A percentile compares a stretch with the other conserved stretches of the same genome.
phyloP scores from a whole-genome alignment of 2,888 invertebrate genomes.

The Pristionchus exspectatus region DNA sequence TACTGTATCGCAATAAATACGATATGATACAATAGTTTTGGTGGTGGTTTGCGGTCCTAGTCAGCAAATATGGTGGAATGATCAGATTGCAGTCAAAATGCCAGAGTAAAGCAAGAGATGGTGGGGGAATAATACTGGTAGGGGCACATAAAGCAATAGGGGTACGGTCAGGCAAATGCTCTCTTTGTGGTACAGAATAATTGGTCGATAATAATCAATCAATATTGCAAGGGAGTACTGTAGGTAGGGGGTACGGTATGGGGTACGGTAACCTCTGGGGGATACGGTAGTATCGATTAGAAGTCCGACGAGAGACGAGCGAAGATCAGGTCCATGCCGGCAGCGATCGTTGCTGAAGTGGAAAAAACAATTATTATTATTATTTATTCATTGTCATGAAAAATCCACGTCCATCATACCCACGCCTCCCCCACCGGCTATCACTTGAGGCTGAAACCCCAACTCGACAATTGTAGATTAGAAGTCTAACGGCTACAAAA shows the following conservation, averaged over 20 bases:
- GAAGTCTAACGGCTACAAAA: too few species aligned
- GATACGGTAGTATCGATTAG: conserved; percentile 37
- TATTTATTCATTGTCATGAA: background rate
- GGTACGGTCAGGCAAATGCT: background rate
- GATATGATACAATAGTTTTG: conserved; percentile 14
- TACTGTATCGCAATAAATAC: conserved; percentile 40
- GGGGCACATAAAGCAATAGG: conserved; percentile 5
- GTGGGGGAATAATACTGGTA: background rate
- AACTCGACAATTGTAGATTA: too few species aligned
- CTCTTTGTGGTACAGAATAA: background rate
- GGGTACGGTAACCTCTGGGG: conserved; percentile 9
- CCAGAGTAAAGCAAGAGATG: conserved; percentile 10
- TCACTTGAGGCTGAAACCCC: background rate
- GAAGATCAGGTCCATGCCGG: conserved; percentile 55
- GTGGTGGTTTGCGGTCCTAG: background rate
- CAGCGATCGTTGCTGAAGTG: conserved; percentile 54
- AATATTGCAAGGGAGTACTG: background rate
- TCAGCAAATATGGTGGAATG: background rate
- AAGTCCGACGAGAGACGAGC: conserved; percentile 47
- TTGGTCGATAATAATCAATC: background rate
- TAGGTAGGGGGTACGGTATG: background rate
- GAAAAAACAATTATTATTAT: background rate
- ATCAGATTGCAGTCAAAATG: background rate
- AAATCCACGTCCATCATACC: background rate
- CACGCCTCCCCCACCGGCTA: background rate